Evolutionary conservation across 2,113 vertebrate genomes (phyloP).

Genomic region (Ciconia boyciana): DNA sequence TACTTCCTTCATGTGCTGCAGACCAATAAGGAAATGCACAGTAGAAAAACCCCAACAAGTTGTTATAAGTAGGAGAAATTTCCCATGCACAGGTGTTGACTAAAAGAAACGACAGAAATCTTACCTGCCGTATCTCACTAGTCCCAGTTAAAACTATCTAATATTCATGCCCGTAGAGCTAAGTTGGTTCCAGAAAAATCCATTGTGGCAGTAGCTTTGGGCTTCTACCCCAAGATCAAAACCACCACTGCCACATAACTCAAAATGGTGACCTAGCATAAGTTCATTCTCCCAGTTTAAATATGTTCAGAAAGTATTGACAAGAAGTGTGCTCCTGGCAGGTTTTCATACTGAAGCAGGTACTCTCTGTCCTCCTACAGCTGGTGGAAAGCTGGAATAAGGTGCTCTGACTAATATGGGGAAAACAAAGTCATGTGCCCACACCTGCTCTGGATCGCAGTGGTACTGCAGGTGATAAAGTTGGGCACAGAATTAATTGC

Average conservation of each 20-base stretch:
- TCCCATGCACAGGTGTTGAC: not conserved
- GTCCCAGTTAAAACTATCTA: not conserved
- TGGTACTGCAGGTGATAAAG: not conserved
- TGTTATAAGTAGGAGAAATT: not conserved
- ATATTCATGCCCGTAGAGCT: not conserved
- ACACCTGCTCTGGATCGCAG: not conserved
- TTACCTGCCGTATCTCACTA: not conserved
- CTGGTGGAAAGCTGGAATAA: not conserved
- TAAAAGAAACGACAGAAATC: not conserved
- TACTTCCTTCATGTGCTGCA: not conserved
- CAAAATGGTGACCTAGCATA: not conserved
- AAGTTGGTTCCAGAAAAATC: not conserved
- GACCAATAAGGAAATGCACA: not conserved
- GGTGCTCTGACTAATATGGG: not conserved
- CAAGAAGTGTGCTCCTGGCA: fast-evolving
- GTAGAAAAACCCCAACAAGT: not conserved
- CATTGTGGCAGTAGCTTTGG: not conserved
- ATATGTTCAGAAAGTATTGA: not conserved
- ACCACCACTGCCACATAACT: not conserved
- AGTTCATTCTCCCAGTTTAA: not conserved
- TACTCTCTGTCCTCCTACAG: not conserved
- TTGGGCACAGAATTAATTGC: not conserved
- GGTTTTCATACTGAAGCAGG: not conserved
- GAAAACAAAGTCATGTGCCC: not conserved
- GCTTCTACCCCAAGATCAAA: not conserved